Percentiles rank a stretch among this genome's conserved stretches.
Conservation (phyloP, 1,140 invertebrate genomes). For the Physella acuta region DNA sequence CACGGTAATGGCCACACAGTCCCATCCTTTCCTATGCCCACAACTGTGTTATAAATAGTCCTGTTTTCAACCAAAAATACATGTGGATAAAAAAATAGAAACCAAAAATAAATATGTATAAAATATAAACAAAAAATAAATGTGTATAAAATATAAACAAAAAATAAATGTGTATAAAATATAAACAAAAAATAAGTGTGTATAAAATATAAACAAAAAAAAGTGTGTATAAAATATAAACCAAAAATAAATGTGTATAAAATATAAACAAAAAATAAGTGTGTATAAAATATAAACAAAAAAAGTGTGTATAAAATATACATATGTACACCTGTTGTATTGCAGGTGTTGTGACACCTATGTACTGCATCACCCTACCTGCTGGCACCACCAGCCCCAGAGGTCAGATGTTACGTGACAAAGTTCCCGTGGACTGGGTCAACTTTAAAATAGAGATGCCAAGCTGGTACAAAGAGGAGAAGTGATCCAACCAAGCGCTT, state of each 20-base stretch:
- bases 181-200: no score
- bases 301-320: not conserved
- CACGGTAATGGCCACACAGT: no score
- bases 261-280: not conserved
- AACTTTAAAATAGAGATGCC: slow-evolving; percentile 1
- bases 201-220: not conserved
- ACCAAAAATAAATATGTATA: no score
- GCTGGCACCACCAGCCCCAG: slow-evolving; percentile 40
- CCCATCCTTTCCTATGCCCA: no score
- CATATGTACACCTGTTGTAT: slow-evolving; percentile 41
- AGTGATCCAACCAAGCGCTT: no score
- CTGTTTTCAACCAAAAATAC: no score
- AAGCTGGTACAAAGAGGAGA: no score
- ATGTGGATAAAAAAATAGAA: no score
- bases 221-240: not conserved
- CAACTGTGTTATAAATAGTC: no score
- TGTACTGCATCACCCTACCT: slow-evolving; percentile 61
- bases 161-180: no score
- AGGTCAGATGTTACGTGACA: slow-evolving; percentile 4
- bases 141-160: no score
- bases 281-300: not conserved
- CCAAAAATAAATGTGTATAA: not conserved
- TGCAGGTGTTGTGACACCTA: slow-evolving; percentile 61
- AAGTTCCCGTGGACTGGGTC: slow-evolving; percentile 1
- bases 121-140: no score